Conservation (phyloP, 2,888 invertebrate genomes). For the Cantharis nigra region DNA sequence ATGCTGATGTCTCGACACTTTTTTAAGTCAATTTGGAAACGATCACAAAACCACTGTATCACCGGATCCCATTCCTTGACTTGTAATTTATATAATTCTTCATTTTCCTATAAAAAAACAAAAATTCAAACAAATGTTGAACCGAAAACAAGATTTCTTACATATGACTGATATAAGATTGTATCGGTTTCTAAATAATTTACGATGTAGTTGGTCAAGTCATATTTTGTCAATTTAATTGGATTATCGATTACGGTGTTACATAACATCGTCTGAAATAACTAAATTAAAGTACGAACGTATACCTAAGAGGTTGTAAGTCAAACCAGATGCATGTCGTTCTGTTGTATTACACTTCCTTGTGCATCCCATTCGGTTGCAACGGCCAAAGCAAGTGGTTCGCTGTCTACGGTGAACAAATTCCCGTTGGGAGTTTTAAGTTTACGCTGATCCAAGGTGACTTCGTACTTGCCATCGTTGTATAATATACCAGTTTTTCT, state of each 20-base stretch:
- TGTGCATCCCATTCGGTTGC: constrained; percentile 95
- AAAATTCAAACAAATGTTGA: constrained; percentile 1
- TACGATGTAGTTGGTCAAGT: constrained; percentile 77
- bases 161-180: constrained; percentile 74
- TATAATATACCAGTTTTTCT: constrained; percentile 72
- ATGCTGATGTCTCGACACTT: constrained; percentile 73
- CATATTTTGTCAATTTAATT: constrained; percentile 73
- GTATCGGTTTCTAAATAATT: constrained; percentile 85
- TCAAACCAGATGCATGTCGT: constrained; percentile 87
- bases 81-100: constrained; percentile 77
- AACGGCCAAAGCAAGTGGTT: constrained; percentile 89
- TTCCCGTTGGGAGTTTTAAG: constrained; percentile 88
- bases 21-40: constrained; percentile 73
- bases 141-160: constrained; percentile 52
- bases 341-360: constrained; percentile 72
- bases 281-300: constrained; percentile 5
- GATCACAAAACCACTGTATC: constrained; percentile 85
- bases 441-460: constrained; percentile 86
- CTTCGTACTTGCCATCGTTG: constrained; percentile 76
- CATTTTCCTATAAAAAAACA: constrained; percentile 65
- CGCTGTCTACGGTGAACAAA: constrained; percentile 76
- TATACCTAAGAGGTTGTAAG: not conserved
- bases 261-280: constrained; percentile 78
- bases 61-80: constrained; percentile 86
- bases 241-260: constrained; percentile 95